Base-by-base conservation (phyloP, 37 sponge, comb jelly and placozoan species). In the Dysidea cf. avara region DNA sequence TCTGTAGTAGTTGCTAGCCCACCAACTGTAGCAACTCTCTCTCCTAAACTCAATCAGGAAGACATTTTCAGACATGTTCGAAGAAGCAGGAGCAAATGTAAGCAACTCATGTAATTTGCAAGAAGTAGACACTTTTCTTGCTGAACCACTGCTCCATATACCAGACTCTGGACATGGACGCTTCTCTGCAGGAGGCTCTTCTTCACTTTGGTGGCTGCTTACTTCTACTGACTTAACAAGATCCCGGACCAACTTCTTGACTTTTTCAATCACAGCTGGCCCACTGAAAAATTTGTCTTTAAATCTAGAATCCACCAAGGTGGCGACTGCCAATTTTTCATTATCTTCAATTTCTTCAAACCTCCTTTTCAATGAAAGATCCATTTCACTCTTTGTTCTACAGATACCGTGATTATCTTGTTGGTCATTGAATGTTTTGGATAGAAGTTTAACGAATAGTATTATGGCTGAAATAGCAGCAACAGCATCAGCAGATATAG, bases 221-320 rank as follows among this genome's bases (percentile, higher is more conserved):
- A n/a, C n/a, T n/a, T n/a, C n/a, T n/a, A n/a, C n/a, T n/a, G n/a
- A n/a, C n/a, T n/a, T n/a, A n/a, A n/a, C n/a, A n/a, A n/a, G n/a
- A n/a, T n/a, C n/a, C n/a, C n/a, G n/a, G n/a, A 64, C 14, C 65
- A 69, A 22, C 30, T 22, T 5, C 71, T 48, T 47, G 29, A 55
- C 53, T 30, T 69, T 28, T 31, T 20, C 21, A 11, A 34, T 30
- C 3, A 3, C 46, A 21, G 22, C n/a, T 1, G 28, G 14, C 2
- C 53, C 30, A 69, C 32, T 69, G 33, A 48, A 69, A 29, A 43
- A 69, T 16, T 69, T 69, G 71, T 69, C 71, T 55, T 69, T 69
- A 33, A 69, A 69, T 53, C 71, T 31, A 43, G 69, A 29, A 26
- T 64, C 65, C 39, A 64, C 12, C 7, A 46, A 33, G 4, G 50